phyloP scores from a whole-genome alignment of 2,113 vertebrate genomes.

The Colistium nudipinnis region DNA sequence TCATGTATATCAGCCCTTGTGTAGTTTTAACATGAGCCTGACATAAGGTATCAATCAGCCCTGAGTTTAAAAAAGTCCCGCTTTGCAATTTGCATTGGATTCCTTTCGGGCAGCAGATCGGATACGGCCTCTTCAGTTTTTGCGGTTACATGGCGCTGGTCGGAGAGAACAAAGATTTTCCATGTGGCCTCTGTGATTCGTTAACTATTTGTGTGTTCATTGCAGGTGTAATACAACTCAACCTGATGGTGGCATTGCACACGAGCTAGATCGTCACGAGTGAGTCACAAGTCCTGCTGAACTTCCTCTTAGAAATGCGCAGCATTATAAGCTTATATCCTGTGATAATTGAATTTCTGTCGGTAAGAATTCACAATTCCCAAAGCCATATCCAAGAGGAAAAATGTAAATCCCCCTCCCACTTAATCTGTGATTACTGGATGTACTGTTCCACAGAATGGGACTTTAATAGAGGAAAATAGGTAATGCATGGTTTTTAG shows the following conservation, averaged over 20 bases:
- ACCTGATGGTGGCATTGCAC: constrained; percentile 21
- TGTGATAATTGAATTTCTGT: constrained; percentile 40
- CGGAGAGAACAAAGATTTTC: constrained; percentile 48
- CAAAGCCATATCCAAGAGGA: constrained; percentile 5
- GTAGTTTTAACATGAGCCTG: constrained; percentile 47
- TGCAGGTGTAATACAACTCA: constrained; percentile 64
- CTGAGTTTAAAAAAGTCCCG: constrained; percentile 28
- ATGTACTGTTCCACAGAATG: constrained; percentile 29
- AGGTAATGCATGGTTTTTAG: not conserved
- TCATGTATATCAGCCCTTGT: constrained; percentile 35
- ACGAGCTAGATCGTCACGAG: constrained; percentile 31
- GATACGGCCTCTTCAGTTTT: constrained; percentile 57
- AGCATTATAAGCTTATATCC: constrained; percentile 37
- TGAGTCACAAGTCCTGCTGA: constrained; percentile 37
- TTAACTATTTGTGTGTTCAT: constrained; percentile 60
- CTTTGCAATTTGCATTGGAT: constrained; percentile 57
- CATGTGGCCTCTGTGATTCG: constrained; percentile 50
- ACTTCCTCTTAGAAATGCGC: constrained; percentile 42
- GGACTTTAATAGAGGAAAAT: constrained; percentile 9
- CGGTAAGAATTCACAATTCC: constrained; percentile 22
- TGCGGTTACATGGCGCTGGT: constrained; percentile 49
- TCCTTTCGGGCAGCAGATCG: constrained; percentile 65
- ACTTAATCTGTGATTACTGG: constrained; percentile 40
- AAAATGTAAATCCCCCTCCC: constrained; percentile 9
- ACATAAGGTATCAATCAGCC: constrained; percentile 64